Evolutionary conservation across 64 coral and sea anemone species (phyloP).

Genomic region (Hydrozoanthus tunicans): DNA sequence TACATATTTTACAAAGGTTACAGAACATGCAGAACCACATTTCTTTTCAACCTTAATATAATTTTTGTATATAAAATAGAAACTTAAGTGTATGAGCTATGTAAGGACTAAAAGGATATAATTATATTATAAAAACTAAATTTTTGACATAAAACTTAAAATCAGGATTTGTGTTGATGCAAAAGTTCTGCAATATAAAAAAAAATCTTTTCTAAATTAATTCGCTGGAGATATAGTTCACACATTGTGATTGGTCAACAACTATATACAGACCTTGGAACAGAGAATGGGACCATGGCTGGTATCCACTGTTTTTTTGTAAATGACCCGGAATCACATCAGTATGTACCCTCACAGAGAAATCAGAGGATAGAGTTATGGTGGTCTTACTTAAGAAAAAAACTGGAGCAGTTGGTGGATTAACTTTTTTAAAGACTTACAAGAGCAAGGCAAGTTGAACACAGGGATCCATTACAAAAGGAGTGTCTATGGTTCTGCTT

Average conservation of each 20-base stretch:
- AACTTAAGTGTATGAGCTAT: too few relatives aligned
- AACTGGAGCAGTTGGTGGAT: slow-evolving; percentile 20
- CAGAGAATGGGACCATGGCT: slow-evolving; percentile 18
- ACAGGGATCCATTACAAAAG: slow-evolving; percentile 9
- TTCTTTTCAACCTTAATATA: too few relatives aligned
- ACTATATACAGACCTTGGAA: slow-evolving; percentile 10
- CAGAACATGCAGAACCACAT: too few relatives aligned
- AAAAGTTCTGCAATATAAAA: too few relatives aligned
- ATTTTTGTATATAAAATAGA: too few relatives aligned
- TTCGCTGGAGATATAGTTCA: neutral
- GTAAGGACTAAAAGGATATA: too few relatives aligned
- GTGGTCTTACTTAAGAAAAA: slow-evolving; percentile 13
- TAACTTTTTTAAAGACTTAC: slow-evolving; percentile 23
- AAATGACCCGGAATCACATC: neutral
- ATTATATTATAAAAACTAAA: too few relatives aligned
- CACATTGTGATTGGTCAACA: neutral
- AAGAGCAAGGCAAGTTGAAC: slow-evolving; percentile 8
- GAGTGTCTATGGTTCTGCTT: slow-evolving; percentile 3
- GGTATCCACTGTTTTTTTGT: slow-evolving; percentile 15
- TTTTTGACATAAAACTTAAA: too few relatives aligned
- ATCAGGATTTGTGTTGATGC: too few relatives aligned
- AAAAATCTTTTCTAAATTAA: too few relatives aligned
- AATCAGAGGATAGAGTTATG: slow-evolving; percentile 6
- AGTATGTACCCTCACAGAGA: slow-evolving; percentile 2
- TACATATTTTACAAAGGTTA: too few relatives aligned